A percentile compares a stretch with the other conserved stretches of the same genome.
These are phyloP conservation scores for Syngnathus scovelli DNA, from an alignment of 2,113 vertebrate species.

Conservation along the genomic window DNA sequence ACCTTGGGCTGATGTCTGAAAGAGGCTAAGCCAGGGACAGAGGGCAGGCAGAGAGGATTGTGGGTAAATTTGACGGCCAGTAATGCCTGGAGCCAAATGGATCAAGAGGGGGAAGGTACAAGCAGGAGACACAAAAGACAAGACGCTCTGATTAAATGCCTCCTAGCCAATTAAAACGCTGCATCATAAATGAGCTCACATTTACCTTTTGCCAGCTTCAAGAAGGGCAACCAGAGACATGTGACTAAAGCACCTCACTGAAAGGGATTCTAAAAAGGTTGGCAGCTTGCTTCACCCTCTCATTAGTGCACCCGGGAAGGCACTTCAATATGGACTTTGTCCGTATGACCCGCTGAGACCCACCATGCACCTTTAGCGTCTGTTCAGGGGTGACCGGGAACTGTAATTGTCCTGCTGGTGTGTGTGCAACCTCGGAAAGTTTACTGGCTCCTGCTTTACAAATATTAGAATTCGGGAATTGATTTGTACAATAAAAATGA, in stretches of 20 bases:
- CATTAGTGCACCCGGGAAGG: slow-evolving; percentile 43
- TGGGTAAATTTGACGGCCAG: slow-evolving; percentile 18
- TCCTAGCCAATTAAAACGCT: slow-evolving; percentile 38
- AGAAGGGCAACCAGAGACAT: slow-evolving; percentile 3
- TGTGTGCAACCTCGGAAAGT: slow-evolving; percentile 25
- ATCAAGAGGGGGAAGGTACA: neutral
- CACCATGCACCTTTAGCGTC: slow-evolving; percentile 23
- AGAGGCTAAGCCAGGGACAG: slow-evolving; percentile 17
- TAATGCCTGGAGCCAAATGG: neutral
- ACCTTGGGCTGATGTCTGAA: slow-evolving; percentile 48
- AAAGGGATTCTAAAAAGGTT: slow-evolving; percentile 43
- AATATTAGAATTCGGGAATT: slow-evolving; percentile 14
- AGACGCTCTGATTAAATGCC: slow-evolving; percentile 29
- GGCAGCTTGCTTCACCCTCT: slow-evolving; percentile 45
- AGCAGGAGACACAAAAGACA: neutral
- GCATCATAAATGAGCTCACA: slow-evolving; percentile 41
- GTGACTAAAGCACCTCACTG: slow-evolving; percentile 49
- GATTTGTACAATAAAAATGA: too few species aligned
- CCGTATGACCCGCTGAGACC: slow-evolving; percentile 23
- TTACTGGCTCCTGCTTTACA: slow-evolving; percentile 44
- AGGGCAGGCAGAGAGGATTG: slow-evolving; percentile 43
- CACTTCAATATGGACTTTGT: slow-evolving; percentile 30
- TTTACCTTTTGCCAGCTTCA: slow-evolving; percentile 34
- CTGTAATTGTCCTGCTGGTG: slow-evolving; percentile 34
- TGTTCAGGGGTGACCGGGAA: slow-evolving; percentile 35